Conservation (phyloP, 1,140 invertebrate genomes). For the Halesus radiatus region DNA sequence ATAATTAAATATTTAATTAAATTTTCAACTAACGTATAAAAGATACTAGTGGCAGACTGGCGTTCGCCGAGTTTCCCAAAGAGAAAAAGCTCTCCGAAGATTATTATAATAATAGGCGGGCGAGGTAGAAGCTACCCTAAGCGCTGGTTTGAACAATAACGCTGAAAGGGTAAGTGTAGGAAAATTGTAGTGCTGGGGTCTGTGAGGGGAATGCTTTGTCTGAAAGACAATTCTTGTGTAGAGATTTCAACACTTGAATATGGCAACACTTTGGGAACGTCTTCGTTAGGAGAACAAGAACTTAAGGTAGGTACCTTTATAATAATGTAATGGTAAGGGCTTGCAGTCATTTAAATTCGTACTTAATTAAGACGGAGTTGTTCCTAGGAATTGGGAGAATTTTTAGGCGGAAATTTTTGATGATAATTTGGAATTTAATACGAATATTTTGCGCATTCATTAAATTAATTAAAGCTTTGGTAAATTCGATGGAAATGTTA, state of each 20-base stretch:
- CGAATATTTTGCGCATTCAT: no score
- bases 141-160: constrained; percentile 21
- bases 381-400: neutral
- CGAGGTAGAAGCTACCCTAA: neutral
- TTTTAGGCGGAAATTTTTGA: no score
- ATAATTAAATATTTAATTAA: constrained; percentile 43
- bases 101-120: constrained; percentile 24
- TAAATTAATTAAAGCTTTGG: no score
- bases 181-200: constrained; percentile 18
- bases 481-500: no score
- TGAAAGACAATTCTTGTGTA: neutral
- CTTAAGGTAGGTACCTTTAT: neutral
- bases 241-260: constrained; percentile 16
- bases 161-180: constrained; percentile 27
- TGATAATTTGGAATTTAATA: no score
- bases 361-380: neutral
- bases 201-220: neutral
- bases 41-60: constrained; percentile 1
- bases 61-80: neutral
- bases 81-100: constrained; percentile 35
- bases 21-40: constrained; percentile 31
- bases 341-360: neutral
- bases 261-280: constrained; percentile 1
- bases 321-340: no score
- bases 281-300: constrained; percentile 1